phyloP scores from a whole-genome alignment of 2,888 invertebrate species.

The Rhamphomyia laevipes region DNA sequence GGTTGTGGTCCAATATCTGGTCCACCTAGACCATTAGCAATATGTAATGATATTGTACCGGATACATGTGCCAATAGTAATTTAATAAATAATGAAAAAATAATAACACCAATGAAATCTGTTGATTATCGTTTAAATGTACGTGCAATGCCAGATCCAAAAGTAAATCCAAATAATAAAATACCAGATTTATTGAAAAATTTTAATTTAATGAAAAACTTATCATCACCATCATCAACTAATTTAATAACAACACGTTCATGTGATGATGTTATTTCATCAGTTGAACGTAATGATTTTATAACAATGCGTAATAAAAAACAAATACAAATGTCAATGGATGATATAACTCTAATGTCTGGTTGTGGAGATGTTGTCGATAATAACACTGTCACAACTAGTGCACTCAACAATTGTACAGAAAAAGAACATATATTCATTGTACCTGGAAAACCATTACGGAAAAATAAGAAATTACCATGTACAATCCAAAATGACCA shows the following conservation, averaged over 20 bases:
- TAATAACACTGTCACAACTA: constrained; percentile 16
- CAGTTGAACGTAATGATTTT: constrained; percentile 25
- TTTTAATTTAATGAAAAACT: constrained; percentile 39
- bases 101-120: constrained; percentile 12
- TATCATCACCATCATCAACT: background rate
- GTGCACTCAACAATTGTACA: background rate
- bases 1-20: constrained; percentile 2
- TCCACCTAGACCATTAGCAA: constrained; percentile 25
- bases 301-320: constrained; percentile 19
- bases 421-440: constrained; percentile 38
- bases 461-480: constrained; percentile 3
- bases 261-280: constrained; percentile 45
- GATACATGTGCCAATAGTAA: constrained; percentile 5
- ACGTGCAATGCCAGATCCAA: constrained; percentile 53
- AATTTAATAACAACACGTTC: constrained; percentile 38
- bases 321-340: constrained; percentile 42
- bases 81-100: constrained; percentile 1
- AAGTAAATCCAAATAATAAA: constrained; percentile 42
- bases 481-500: constrained; percentile 10
- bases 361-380: constrained; percentile 16
- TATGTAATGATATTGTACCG: constrained; percentile 26
- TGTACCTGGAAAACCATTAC: constrained; percentile 12
- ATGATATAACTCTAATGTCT: constrained; percentile 46
- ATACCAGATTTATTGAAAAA: constrained; percentile 31
- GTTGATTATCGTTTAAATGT: constrained; percentile 43